Conservation (phyloP, 2,113 vertebrate genomes). For the Oxyruncus cristatus region DNA sequence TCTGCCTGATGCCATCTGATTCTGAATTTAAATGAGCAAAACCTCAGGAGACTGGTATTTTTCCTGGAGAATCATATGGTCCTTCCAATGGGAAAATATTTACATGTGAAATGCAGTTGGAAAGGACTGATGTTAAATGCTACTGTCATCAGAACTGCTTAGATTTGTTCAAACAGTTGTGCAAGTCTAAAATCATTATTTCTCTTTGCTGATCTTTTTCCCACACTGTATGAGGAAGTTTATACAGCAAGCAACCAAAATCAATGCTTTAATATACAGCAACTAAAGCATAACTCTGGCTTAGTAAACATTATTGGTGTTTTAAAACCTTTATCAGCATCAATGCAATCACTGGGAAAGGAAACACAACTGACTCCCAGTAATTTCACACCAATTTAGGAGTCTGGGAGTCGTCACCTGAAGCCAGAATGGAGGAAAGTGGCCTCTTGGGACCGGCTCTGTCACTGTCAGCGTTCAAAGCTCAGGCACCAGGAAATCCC, state of each 20-base stretch:
- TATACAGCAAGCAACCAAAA: neutral
- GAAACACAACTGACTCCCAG: neutral
- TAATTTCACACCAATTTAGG: neutral
- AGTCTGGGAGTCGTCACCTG: neutral
- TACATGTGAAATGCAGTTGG: slow-evolving; percentile 23
- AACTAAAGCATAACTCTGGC: neutral
- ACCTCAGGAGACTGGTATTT: slow-evolving; percentile 46
- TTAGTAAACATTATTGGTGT: neutral
- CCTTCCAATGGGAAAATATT: slow-evolving; percentile 28
- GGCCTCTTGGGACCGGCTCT: neutral
- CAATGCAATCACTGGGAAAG: neutral
- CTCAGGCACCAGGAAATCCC: neutral
- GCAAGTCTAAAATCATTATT: neutral
- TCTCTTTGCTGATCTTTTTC: neutral
- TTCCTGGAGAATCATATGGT: slow-evolving; percentile 16
- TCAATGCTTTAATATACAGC: neutral
- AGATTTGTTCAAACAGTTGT: neutral
- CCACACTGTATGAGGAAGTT: neutral
- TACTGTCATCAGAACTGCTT: neutral
- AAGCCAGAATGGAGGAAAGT: neutral
- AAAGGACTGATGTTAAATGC: slow-evolving; percentile 7
- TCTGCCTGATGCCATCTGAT: slow-evolving; percentile 32
- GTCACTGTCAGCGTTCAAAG: neutral
- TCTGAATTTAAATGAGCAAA: slow-evolving; percentile 53
- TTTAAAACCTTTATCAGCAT: neutral